Conservation (phyloP, 2,888 invertebrate species). For the Acronicta leporina region DNA sequence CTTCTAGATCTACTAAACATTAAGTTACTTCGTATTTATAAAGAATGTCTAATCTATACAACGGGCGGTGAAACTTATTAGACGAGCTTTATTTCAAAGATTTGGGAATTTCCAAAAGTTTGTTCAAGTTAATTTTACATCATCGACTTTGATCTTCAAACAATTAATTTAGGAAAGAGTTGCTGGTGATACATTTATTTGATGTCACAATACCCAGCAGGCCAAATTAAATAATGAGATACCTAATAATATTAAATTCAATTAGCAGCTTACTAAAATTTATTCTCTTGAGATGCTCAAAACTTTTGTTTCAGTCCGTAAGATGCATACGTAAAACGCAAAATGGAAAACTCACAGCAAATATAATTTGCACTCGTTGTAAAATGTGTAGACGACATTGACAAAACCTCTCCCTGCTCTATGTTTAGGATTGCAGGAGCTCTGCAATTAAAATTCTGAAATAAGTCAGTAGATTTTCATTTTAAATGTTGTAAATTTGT, state of each 20-base stretch:
- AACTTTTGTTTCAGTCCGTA: slow-evolving; percentile 11
- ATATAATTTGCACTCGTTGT: slow-evolving; percentile 32
- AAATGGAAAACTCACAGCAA: slow-evolving; percentile 20
- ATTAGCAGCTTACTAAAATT: background rate
- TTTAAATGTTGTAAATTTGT: slow-evolving; percentile 61
- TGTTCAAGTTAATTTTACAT: slow-evolving; percentile 54
- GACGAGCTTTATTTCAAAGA: slow-evolving; percentile 52
- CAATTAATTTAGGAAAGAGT: slow-evolving; percentile 48
- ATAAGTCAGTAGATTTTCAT: slow-evolving; percentile 57
- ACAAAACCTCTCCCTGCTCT: slow-evolving; percentile 47
- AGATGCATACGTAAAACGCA: slow-evolving; percentile 10
- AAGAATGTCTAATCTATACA: slow-evolving; percentile 57
- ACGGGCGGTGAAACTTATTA: slow-evolving; percentile 52
- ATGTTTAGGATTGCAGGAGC: slow-evolving; percentile 46
- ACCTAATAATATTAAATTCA: background rate
- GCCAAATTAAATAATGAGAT: slow-evolving; percentile 21
- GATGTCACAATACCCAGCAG: slow-evolving; percentile 19
- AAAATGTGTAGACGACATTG: slow-evolving; percentile 41
- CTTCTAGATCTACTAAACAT: slow-evolving; percentile 20
- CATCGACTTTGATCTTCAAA: slow-evolving; percentile 57
- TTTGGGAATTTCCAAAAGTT: slow-evolving; percentile 53
- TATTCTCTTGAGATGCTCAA: background rate
- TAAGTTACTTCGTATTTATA: slow-evolving; percentile 37
- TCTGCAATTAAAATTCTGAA: slow-evolving; percentile 46
- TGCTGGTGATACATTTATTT: slow-evolving; percentile 28